Conservation (phyloP, 2,888 invertebrate species). For the Drosophila siamana region DNA sequence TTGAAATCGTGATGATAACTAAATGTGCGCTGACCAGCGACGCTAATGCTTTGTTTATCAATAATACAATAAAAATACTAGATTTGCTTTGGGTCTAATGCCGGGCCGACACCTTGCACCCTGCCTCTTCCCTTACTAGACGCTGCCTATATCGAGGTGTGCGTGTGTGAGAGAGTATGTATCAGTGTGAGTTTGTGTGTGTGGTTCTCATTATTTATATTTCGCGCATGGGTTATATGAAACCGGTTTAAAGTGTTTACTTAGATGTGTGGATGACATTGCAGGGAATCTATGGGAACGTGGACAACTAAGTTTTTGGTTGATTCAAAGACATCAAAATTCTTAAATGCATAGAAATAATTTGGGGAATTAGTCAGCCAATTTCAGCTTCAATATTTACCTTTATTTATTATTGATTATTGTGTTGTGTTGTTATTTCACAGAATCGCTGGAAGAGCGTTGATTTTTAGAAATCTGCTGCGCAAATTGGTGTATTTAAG, state of each 20-base stretch:
- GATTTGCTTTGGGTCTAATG: conserved; percentile 37
- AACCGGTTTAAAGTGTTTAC: conserved; percentile 70
- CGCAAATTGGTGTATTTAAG: conserved; percentile 50
- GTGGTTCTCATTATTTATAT: conserved; percentile 50
- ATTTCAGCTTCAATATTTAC: conserved; percentile 34
- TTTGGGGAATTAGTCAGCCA: neutral
- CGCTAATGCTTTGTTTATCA: conserved; percentile 56
- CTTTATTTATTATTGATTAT: conserved; percentile 33
- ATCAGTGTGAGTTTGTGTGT: conserved; percentile 7
- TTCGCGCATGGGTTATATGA: conserved; percentile 44
- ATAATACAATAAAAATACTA: conserved; percentile 46
- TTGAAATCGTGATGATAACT: conserved; percentile 12
- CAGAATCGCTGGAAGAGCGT: conserved; percentile 1
- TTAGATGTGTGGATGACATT: conserved; percentile 36
- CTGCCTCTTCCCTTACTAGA: conserved; percentile 9
- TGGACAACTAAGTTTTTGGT: neutral
- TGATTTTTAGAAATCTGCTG: conserved; percentile 54
- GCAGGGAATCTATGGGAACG: conserved; percentile 22
- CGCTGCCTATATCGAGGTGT: neutral
- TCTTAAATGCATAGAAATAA: neutral
- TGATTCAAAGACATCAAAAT: neutral
- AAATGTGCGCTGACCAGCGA: neutral
- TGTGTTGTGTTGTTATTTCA: neutral
- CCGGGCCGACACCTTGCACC: conserved; percentile 47
- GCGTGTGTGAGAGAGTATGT: conserved; percentile 8